Base-by-base conservation (phyloP, 2,113 vertebrate genomes). In the Ctenomys sociabilis region DNA sequence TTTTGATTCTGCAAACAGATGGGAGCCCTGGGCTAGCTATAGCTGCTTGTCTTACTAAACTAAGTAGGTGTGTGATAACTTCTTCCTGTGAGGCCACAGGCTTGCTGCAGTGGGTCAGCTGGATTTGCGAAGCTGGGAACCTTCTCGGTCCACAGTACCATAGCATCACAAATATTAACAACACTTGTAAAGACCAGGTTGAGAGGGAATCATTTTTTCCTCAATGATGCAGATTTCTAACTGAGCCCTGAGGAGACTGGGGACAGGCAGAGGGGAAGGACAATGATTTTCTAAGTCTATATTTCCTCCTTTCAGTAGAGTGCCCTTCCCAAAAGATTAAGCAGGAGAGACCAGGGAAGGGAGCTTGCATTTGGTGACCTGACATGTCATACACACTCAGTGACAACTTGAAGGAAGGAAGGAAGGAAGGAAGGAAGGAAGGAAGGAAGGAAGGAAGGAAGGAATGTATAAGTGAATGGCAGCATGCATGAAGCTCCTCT, bases 1-100 rank as follows among this genome's bases (percentile, higher is more conserved):
- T 97, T 96, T 96, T 94, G 61, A 75, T 59, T 32, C 28, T 32
- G 81, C 95, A 85, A 70, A 24, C 96, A 93, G 32, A 1, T 26
- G 30, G 28, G 84, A 91, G 92, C 93, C 0, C 64, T 88, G 80
- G 59, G 95, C 92, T 95, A 90, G 91, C 83, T 84, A 84, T 95
- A 61, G 90, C 93, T 97, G 93, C 83, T 91, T 93, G 80, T 95
- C 66, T 93, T 30, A 75, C 0, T 88, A 92, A 81, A 94, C 70
- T 95, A 89, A 85, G 32, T 64, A 43, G 45, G 85, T 45, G 37
- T 85, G 0, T 0, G 94, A 94, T 83, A 92, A 95, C 81, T 87
- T 94, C 88, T 88, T 88, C 91, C 59, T 91, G 86, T 0, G 2
- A 54, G 90, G 66, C 52, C 81, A 7, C 24, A 2, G 43, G 37